Conservation (phyloP, 2,797 vertebrate genomes). For the Pantherophis vulpinus region DNA sequence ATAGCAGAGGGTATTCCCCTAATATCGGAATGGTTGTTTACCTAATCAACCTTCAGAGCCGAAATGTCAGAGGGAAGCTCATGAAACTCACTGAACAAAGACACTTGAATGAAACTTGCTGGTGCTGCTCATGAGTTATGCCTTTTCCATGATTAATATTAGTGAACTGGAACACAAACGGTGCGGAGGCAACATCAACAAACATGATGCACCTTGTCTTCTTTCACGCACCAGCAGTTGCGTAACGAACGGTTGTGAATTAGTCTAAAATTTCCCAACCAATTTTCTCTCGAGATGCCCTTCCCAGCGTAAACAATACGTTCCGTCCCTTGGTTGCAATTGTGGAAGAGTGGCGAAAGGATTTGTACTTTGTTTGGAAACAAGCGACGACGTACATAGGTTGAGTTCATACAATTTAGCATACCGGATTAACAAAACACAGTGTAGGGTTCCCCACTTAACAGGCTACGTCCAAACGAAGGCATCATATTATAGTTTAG, state of each 20-base stretch:
- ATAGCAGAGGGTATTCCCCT: background rate
- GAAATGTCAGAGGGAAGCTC: background rate
- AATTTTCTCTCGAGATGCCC: background rate
- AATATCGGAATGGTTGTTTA: background rate
- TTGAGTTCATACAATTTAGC: background rate
- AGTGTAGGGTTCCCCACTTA: background rate
- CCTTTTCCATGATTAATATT: background rate
- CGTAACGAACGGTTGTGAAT: background rate
- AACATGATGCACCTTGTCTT: background rate
- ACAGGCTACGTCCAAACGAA: background rate
- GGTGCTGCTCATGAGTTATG: background rate
- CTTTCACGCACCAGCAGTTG: background rate
- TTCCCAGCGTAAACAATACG: background rate
- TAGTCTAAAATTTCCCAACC: background rate
- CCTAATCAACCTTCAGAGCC: background rate
- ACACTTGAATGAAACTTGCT: background rate
- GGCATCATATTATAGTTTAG: background rate
- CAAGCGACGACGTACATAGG: background rate
- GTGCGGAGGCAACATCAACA: background rate
- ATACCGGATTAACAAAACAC: background rate
- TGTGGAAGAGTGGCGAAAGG: background rate
- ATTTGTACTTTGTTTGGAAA: background rate
- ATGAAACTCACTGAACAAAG: conserved; percentile 1
- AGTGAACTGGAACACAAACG: conserved; percentile 9
- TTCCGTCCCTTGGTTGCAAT: background rate